Evolutionary conservation across 2,797 vertebrate genomes (phyloP), one percentile per base, ranked within the genome.

Genomic region (Scolopax rusticola): DNA sequence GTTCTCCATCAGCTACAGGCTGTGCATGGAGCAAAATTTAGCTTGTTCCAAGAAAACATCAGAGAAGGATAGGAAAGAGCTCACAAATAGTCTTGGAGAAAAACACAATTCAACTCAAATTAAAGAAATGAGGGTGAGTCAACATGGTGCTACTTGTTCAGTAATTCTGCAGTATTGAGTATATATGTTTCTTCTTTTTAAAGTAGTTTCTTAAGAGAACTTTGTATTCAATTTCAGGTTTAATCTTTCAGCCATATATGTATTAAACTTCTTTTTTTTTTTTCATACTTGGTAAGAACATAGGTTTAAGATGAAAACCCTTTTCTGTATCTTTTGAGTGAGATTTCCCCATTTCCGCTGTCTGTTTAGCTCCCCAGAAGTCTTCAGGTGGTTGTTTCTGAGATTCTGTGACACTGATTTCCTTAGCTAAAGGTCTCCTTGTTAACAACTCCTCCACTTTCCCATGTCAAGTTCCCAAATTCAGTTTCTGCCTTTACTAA

Each of bases 21-120:
- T 91, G 60, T n/a, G 14, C 48, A 50, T 53, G n/a, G 47, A 81
- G 57, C 32, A 92, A 86, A 94, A 75, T 63, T 40, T 48, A 38
- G 8, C 50, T 71, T 68, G 4, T 73, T 78, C 27, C 47, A 75
- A 80, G 28, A 54, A 74, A 90, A 40, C 4, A 25, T 10, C 25
- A 18, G 30, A 74, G 67, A 51, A 69, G 5, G 16, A 38, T 27
- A 3, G 2, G 40, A 80, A 76, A 84, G 24, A 84, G 5, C 11
- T 89, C 30, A 54, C 20, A 71, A 70, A 69, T 21, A 63, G 11
- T 65, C 38, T 67, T 79, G 59, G 25, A 89, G 23, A 41, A 94
- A 95, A 90, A 6, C 12, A 53, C 18, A 30, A 12, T 50, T 83
- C 14, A 70, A 20, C 27, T 84, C 15, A 33, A 54, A 28, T 84